Evolutionary conservation across 2,797 vertebrate species (phyloP), one percentile per base, ranked within the genome.

Genomic region (Esox lucius): DNA sequence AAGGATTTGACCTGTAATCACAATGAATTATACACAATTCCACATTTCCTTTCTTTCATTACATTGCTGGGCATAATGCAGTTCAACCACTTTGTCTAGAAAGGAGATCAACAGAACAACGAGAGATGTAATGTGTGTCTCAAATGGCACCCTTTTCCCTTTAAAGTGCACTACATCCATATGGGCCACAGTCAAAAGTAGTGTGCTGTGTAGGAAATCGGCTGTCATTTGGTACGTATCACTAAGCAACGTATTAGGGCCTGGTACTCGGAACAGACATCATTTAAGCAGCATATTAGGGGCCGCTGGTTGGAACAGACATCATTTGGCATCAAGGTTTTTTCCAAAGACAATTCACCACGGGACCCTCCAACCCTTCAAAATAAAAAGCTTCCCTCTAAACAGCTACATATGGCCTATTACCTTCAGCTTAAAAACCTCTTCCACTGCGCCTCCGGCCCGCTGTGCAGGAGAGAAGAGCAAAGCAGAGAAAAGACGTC

Each of bases 361-460:
- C 53, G 16, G 53, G 53, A 56, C 12, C 46, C 22, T 15, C 28
- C 12, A 5, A 66, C 12, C 22, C 39, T 62, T 19, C 19, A 26
- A 80, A 83, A 85, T 78, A 49, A 84, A 80, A 85, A 51, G 66
- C 75, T 73, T 83, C 69, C 71, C 69, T 75, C 42, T 51, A 59
- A 53, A 73, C 65, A 71, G 77, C 75, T 77, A 62, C 71, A 35
- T 56, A 22, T 68, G 81, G 75, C 70, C 79, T 66, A 75, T 79
- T 83, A 78, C 81, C 79, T 72, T 42, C 16, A 82, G 65, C 80
- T 81, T 83, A 80, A n/a, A n/a, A n/a, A 89, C 78, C 83, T 75
- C 76, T 69, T 79, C 64, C 64, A 51, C 68, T 62, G 61, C 62
- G 70, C 73, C 59, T 71, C 71, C 71, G 46, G 51, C 78, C 48